phyloP scores from a whole-genome alignment of 2,888 invertebrate species.

The Callyntrura sp. region DNA sequence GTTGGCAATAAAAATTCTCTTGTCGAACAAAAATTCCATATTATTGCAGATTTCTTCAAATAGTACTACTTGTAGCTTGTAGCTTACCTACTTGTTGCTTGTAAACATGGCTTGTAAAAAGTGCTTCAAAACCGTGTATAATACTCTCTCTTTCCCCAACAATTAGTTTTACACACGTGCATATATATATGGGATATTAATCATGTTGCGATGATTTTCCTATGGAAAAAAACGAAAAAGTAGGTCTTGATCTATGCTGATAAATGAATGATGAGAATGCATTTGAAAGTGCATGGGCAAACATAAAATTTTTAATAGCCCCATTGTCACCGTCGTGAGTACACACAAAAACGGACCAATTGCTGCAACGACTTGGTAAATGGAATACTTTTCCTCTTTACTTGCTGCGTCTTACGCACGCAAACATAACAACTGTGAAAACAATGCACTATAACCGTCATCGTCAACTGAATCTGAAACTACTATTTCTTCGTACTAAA shows the following conservation, averaged over 20 bases:
- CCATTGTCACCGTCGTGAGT: conserved; percentile 49
- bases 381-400: conserved; percentile 41
- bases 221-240: conserved; percentile 33
- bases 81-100: neutral
- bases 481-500: neutral
- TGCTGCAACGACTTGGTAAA: conserved; percentile 13
- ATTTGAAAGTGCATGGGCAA: conserved; percentile 67
- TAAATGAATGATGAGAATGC: conserved; percentile 32
- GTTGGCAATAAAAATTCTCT: conserved; percentile 57
- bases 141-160: neutral
- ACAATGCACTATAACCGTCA: neutral
- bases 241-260: conserved; percentile 30
- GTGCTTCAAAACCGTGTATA: conserved; percentile 37
- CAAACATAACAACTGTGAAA: neutral
- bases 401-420: neutral
- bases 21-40: conserved; percentile 41
- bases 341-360: conserved; percentile 34
- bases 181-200: neutral
- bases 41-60: neutral
- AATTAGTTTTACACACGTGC: conserved; percentile 23
- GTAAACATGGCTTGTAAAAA: conserved; percentile 8
- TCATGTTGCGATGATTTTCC: conserved; percentile 13
- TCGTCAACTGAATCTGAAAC: neutral
- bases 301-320: conserved; percentile 45
- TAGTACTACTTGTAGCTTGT: neutral